phyloP scores from a whole-genome alignment of 2,113 vertebrate species.

The Equus quagga region DNA sequence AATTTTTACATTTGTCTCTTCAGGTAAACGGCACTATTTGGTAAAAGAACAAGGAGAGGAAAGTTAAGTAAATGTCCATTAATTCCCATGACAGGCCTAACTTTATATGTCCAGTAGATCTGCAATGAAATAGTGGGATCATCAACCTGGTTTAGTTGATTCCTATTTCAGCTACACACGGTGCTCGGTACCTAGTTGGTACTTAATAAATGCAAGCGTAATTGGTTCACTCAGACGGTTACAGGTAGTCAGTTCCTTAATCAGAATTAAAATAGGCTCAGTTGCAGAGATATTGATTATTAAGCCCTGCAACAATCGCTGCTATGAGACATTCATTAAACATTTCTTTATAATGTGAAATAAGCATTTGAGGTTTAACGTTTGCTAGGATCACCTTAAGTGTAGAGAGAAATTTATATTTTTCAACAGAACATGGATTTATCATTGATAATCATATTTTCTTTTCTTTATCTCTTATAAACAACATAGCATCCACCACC shows the following conservation, averaged over 20 bases:
- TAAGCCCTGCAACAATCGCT: neutral
- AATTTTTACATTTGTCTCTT: neutral
- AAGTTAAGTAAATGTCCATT: neutral
- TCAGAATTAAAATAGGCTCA: neutral
- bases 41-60: neutral
- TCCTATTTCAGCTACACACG: neutral
- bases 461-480: conserved; percentile 11
- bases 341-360: neutral
- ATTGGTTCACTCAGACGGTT: neutral
- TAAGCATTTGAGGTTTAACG: neutral
- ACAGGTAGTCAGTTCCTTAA: neutral
- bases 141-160: neutral
- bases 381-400: neutral
- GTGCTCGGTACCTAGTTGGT: neutral
- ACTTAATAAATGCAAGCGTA: neutral
- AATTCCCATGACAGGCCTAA: neutral
- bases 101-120: neutral
- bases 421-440: conserved; percentile 2
- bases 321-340: neutral
- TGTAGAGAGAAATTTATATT: neutral
- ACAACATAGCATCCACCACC: neutral
- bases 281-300: neutral
- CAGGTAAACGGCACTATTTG: neutral
- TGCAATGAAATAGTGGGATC: neutral
- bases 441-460: neutral